Conservation (phyloP, 2,113 vertebrate genomes). For the Uropsilus gracilis region DNA sequence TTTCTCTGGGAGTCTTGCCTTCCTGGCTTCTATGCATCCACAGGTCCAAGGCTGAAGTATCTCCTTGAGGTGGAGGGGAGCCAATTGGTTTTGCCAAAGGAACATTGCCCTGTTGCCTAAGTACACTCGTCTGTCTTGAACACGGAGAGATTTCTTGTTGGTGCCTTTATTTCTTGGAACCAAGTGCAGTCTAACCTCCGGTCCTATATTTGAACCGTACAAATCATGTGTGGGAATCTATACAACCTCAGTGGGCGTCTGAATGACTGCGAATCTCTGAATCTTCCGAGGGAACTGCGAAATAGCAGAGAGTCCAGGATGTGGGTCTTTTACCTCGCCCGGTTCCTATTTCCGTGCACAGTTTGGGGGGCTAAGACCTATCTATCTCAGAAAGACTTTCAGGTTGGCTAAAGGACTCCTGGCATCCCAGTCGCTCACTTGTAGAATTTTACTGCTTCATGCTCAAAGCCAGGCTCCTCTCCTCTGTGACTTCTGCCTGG, state of each 20-base stretch:
- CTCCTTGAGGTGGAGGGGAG: background rate
- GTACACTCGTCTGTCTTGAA: background rate
- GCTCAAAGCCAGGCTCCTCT: background rate
- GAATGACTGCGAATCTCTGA: background rate
- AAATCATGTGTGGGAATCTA: background rate
- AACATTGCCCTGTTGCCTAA: background rate
- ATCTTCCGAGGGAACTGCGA: background rate
- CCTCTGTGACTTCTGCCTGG: background rate
- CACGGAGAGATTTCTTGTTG: background rate
- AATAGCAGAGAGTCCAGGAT: background rate
- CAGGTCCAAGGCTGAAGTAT: background rate
- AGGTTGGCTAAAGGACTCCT: background rate
- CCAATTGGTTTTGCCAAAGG: background rate
- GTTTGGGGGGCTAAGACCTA: background rate
- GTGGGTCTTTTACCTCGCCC: background rate
- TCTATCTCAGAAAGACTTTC: slow-evolving; percentile 5
- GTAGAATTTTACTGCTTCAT: background rate
- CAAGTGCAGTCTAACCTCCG: background rate
- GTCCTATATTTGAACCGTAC: background rate
- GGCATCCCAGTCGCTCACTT: background rate
- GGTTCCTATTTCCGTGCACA: background rate
- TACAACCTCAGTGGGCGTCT: too few species aligned
- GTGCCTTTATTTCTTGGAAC: background rate
- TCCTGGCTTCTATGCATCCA: background rate
- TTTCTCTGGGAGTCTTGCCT: background rate